Percentiles rank a stretch among this genome's conserved stretches.
Evolutionary conservation across 1,140 invertebrate species (phyloP).

Genomic region (Polypedilum pembai): DNA sequence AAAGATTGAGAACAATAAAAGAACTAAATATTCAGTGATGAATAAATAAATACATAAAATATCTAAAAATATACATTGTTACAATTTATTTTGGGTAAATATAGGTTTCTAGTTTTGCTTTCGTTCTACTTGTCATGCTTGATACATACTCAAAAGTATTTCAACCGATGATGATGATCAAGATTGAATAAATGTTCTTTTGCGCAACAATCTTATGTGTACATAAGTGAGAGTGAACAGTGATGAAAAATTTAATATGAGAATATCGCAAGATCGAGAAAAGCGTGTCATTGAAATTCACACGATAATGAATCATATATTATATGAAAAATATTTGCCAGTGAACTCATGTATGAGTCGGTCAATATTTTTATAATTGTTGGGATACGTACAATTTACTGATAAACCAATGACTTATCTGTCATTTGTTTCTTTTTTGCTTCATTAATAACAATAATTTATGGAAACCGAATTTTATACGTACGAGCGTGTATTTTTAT

Average conservation of each 20-base stretch:
- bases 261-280: too few species aligned
- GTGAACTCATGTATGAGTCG: too few species aligned
- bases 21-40: background rate
- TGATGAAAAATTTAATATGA: too few species aligned
- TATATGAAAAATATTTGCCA: background rate
- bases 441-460: background rate
- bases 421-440: background rate
- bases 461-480: too few species aligned
- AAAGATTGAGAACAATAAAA: too few species aligned
- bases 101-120: background rate
- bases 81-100: background rate
- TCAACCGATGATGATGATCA: background rate
- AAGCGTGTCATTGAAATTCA: background rate
- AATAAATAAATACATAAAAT: background rate
- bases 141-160: constrained; percentile 9
- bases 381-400: background rate
- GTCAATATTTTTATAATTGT: background rate
- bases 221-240: background rate
- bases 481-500: too few species aligned
- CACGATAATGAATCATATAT: background rate
- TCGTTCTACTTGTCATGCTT: background rate
- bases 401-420: background rate
- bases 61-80: background rate
- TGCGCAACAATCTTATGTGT: constrained; percentile 16
- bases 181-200: constrained; percentile 6